Evolutionary conservation across 2,113 vertebrate species (phyloP), one percentile per base, ranked within the genome.

Genomic region (Trematomus loennbergii): DNA sequence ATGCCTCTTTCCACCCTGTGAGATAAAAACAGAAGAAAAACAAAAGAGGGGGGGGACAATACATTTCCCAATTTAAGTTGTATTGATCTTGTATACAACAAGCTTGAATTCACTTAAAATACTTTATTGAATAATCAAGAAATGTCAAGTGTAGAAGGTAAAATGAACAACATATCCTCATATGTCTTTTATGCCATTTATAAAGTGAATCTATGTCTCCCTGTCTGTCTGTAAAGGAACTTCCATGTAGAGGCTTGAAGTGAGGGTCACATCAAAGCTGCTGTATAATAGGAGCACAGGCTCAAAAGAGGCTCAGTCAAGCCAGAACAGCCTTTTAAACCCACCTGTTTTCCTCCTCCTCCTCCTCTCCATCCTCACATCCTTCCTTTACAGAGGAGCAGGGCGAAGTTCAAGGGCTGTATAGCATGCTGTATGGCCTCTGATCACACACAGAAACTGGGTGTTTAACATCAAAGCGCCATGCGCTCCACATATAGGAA

Each of bases 261-360:
- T 50, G 61, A 62, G 60, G 22, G 67, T 49, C 83, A 54, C 72
- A 83, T 81, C 79, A 79, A 79, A 69, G 73, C 46, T 17, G 58
- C 71, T 75, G 59, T 75, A 84, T 55, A 89, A 87, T 65, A 46
- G 82, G 46, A 71, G 43, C 49, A 17, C 63, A 70, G 73, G 69
- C 81, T 79, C 72, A 89, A 88, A 77, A 49, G 46, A 86, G 70
- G 29, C 79, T 87, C 82, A 75, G 87, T 81, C 72, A 88, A 67
- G 48, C 64, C 77, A 50, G 75, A 84, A 69, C 33, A 57, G 74
- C 80, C 36, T 81, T 90, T 85, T 75, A 81, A 72, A 82, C 63
- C 81, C 88, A 93, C 89, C 92, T 93, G 90, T 85, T 83, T 85
- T 67, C 80, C 79, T 71, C 71, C 72, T 82, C 72, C 69, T 71